Conservation (phyloP, 2,888 invertebrate species). For the Pachycephus smyrnensis region DNA sequence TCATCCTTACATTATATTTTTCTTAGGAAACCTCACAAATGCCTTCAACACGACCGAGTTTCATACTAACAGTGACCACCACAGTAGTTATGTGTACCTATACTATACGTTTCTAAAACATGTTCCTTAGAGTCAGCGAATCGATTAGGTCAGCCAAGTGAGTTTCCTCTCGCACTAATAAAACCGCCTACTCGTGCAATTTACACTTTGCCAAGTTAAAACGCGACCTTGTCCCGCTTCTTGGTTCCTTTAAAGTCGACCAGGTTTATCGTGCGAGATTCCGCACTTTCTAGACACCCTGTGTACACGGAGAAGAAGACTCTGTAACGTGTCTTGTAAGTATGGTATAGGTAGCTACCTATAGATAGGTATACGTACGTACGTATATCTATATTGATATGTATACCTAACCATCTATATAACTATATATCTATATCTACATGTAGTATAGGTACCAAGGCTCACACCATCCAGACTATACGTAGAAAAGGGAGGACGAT, state of each 20-base stretch:
- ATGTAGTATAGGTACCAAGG: background rate
- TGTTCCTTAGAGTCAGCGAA: background rate
- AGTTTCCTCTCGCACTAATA: background rate
- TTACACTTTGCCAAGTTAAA: background rate
- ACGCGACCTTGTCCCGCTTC: background rate
- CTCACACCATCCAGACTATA: conserved; percentile 54
- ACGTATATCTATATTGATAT: conserved; percentile 11
- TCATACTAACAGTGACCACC: background rate
- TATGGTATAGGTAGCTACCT: conserved; percentile 13
- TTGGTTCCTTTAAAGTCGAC: background rate
- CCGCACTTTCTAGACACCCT: conserved; percentile 12
- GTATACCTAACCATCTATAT: background rate
- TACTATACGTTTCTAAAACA: background rate
- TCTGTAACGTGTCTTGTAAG: conserved; percentile 29
- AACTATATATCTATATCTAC: background rate
- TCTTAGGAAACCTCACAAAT: no score
- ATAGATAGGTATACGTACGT: conserved; percentile 37
- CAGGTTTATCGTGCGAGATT: background rate
- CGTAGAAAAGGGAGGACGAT: conserved; percentile 54
- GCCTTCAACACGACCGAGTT: no score
- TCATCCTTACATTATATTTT: background rate
- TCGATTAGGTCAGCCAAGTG: background rate
- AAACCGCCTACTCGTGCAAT: background rate
- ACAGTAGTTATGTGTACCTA: background rate
- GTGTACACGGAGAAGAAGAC: conserved; percentile 19